Base-by-base conservation (phyloP, 1,140 invertebrate genomes). In the Eueides isabella region DNA sequence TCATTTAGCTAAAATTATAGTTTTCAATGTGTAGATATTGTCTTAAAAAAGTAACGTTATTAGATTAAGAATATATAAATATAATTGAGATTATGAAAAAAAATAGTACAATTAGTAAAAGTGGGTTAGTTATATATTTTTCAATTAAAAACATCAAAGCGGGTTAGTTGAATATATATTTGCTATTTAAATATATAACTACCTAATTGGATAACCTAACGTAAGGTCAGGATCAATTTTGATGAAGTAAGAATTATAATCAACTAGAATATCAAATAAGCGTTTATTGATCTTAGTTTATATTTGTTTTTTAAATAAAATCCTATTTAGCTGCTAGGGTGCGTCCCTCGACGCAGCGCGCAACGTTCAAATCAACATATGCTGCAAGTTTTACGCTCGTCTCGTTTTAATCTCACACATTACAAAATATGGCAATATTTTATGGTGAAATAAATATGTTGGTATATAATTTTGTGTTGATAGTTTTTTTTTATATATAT, bases 401-500 rank as follows among this genome's bases (percentile, higher is more conserved):
- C 80, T 82, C 82, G 83, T 86, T 86, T 88, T 87, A 86, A 87
- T 87, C 86, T 84, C 73, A 30, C 29, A 31, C 29, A 48, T 31
- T 68, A 68, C 28, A 11, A 31, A 68, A 68, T 68, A 68, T 33
- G 29, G 61, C 2, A 63, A 31, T 63, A 63, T 63, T 63, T 30
- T 63, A 63, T 63, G n/a, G 26, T 31, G 11, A 23, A 23, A 55
- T 26, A 11, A 55, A 55, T 26, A 26, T 26, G 23, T 55, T 55
- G 2, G 2, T 55, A 26, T 55, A 12, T 55, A 26, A 55, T 23
- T 23, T 55, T 1, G 12, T 26, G 6, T 26, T 26, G 7, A n/a
- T 4, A 26, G 7, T 2, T 23, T 23, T 38, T 38, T 38, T 38
- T 38, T 38, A 9, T 38, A 38, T 2, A 14, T 44, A n/a, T 44